These are phyloP conservation scores for Leptonema lineaticorne DNA, from an alignment of 1,140 invertebrate species.

Conservation along the genomic window DNA sequence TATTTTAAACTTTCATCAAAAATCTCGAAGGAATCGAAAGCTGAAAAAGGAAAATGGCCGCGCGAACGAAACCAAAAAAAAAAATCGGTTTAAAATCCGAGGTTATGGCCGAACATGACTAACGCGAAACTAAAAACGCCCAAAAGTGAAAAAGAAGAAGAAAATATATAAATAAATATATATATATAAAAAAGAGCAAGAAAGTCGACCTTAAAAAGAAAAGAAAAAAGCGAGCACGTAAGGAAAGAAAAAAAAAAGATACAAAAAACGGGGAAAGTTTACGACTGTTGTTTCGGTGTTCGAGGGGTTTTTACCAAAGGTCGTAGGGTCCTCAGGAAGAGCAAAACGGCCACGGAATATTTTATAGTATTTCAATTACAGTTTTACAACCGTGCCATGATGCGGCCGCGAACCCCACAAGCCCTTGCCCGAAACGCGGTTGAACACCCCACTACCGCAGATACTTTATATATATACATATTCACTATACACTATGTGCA, in stretches of 20 bases:
- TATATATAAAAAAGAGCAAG: constrained; percentile 4
- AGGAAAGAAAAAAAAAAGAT: not conserved
- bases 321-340: constrained; percentile 31
- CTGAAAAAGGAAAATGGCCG: too few species aligned
- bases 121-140: constrained; percentile 25
- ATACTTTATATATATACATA: too few species aligned
- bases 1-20: too few species aligned
- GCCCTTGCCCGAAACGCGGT: not conserved
- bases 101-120: constrained; percentile 21
- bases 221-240: not conserved
- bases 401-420: constrained; percentile 21
- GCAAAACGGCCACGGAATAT: constrained; percentile 41
- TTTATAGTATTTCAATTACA: constrained; percentile 43
- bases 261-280: constrained; percentile 31
- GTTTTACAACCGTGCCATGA: constrained; percentile 39
- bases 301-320: constrained; percentile 15
- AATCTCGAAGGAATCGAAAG: not conserved
- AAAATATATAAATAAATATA: constrained; percentile 1
- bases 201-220: not conserved
- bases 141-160: not conserved
- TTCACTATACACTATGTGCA: too few species aligned
- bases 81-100: too few species aligned
- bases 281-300: constrained; percentile 40
- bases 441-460: not conserved
- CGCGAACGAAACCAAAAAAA: too few species aligned